Percentiles rank a stretch among this genome's conserved stretches.
Evolutionary conservation across 2,113 vertebrate species (phyloP).

Genomic region (Erythrocercus mccallii): DNA sequence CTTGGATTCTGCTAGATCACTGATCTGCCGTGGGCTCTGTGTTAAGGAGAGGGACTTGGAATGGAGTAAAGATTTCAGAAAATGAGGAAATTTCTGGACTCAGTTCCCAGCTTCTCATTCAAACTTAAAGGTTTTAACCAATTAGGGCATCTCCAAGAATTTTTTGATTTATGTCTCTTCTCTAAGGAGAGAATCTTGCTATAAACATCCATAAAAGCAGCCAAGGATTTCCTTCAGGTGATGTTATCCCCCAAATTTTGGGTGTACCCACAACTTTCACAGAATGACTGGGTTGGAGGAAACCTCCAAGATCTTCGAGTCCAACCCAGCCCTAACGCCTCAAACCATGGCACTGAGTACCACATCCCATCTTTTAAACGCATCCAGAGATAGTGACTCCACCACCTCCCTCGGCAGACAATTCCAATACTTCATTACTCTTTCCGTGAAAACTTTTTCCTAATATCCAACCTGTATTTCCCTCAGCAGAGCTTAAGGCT

Average conservation of each 20-base stretch:
- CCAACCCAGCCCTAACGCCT: neutral
- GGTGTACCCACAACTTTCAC: neutral
- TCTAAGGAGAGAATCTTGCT: neutral
- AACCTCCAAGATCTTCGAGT: neutral
- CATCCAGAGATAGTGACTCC: neutral
- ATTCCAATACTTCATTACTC: neutral
- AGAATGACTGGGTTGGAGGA: neutral
- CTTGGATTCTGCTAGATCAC: slow-evolving; percentile 68
- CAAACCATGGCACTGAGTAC: neutral
- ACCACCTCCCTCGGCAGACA: neutral
- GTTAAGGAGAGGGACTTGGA: slow-evolving; percentile 72
- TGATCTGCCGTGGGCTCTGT: slow-evolving; percentile 69
- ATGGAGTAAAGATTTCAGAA: neutral
- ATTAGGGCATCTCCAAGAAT: neutral
- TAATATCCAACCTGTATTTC: neutral
- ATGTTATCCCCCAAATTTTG: accelerated
- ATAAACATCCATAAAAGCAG: neutral
- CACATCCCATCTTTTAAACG: neutral
- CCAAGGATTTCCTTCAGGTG: accelerated
- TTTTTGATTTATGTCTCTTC: neutral
- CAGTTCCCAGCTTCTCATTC: neutral
- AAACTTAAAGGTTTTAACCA: neutral
- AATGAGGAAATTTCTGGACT: neutral
- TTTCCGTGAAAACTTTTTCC: neutral
- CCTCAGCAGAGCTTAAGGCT: neutral